phyloP scores from a whole-genome alignment of 2,113 vertebrate genomes.

The Actinemys pallida region DNA sequence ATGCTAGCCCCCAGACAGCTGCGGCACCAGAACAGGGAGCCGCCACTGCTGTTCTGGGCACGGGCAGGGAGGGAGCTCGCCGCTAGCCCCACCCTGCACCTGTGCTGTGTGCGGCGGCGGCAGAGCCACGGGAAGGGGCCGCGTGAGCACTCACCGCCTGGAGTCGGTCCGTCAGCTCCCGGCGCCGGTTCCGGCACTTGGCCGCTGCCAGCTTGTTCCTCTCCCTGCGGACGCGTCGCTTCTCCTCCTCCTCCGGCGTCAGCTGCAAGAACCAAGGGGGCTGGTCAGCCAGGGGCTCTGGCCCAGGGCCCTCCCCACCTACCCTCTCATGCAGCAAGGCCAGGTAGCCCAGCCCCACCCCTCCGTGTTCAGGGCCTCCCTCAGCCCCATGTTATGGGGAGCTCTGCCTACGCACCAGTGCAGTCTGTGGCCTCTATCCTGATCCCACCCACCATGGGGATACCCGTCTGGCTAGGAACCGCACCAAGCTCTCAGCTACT shows the following conservation, averaged over 20 bases:
- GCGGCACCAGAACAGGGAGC: background rate
- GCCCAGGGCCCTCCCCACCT: no score
- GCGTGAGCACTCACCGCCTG: constrained; percentile 88
- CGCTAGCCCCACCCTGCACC: no score
- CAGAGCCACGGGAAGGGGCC: background rate
- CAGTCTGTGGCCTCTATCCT: background rate
- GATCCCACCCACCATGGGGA: background rate
- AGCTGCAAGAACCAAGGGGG: constrained; percentile 74
- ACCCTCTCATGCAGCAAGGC: background rate
- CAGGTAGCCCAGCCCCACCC: background rate
- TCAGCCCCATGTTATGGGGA: background rate
- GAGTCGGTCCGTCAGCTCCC: constrained; percentile 94
- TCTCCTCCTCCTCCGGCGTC: constrained; percentile 95
- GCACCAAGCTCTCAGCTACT: background rate
- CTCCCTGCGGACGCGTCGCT: constrained; percentile 90
- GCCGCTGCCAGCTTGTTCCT: constrained; percentile 95
- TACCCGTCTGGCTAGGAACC: no score
- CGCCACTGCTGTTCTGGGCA: background rate
- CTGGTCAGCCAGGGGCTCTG: background rate
- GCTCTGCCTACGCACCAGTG: background rate
- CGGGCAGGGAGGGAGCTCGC: background rate
- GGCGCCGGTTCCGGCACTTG: constrained; percentile 93
- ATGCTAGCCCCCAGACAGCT: background rate
- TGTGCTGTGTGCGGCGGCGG: no score
- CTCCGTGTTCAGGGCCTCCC: background rate